Evolutionary conservation across 2,113 vertebrate genomes (phyloP).

Genomic region (Columba janthina): DNA sequence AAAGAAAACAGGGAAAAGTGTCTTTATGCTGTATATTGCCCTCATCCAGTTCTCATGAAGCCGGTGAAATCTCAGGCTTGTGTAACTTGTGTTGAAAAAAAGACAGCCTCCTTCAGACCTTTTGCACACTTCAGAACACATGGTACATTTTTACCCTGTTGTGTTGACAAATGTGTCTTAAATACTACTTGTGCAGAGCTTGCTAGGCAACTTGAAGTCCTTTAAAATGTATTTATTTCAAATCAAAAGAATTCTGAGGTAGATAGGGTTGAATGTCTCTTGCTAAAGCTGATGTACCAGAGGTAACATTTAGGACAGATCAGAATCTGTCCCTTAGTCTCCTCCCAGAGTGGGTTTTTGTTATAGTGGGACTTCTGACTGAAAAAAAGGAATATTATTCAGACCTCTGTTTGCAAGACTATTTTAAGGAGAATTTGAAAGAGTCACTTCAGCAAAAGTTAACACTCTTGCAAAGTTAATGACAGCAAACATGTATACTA

Average conservation of each 20-base stretch:
- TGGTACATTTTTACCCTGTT: not conserved
- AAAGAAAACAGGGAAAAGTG: not conserved
- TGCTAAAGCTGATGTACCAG: not conserved
- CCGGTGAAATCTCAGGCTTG: not conserved
- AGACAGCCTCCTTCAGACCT: not conserved
- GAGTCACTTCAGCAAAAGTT: not conserved
- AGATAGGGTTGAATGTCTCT: not conserved
- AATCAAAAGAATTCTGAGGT: not conserved
- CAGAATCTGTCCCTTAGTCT: not conserved
- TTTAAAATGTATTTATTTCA: not conserved
- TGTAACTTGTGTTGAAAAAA: not conserved
- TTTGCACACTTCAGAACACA: not conserved
- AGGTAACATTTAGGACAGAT: not conserved
- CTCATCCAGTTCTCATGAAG: not conserved
- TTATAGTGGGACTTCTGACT: not conserved
- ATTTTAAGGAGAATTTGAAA: not conserved
- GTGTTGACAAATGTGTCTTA: not conserved
- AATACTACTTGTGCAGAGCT: not conserved
- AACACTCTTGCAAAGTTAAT: not conserved
- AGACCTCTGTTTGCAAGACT: not conserved
- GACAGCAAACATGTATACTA: not conserved
- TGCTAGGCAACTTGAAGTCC: not conserved
- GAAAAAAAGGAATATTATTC: not conserved
- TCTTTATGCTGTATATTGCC: not conserved
- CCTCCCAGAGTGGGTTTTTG: not conserved